These are phyloP conservation scores for Cremastinae sp. DNA, from an alignment of 2,888 invertebrate genomes.

Conservation along the genomic window DNA sequence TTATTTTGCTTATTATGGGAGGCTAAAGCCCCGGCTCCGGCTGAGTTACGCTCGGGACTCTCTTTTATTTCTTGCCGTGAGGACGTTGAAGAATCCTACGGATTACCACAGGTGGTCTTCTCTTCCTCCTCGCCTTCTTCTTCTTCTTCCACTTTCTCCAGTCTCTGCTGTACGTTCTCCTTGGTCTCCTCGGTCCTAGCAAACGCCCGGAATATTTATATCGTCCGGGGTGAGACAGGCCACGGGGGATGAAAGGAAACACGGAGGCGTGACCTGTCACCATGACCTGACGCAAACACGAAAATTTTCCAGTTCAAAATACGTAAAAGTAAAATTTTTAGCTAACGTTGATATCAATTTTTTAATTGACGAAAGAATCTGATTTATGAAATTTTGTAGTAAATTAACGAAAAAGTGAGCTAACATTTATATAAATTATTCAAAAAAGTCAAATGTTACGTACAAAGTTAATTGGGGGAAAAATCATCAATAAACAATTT, in stretches of 20 bases:
- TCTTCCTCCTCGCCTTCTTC: conserved; percentile 38
- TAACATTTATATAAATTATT: too few species aligned
- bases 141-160: conserved; percentile 15
- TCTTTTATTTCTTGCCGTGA: conserved; percentile 26
- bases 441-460: too few species aligned
- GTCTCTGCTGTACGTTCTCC: not conserved
- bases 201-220: conserved; percentile 51
- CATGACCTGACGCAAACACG: conserved; percentile 34
- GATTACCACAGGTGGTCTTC: conserved; percentile 41
- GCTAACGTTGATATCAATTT: too few species aligned
- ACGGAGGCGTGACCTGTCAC: conserved; percentile 48
- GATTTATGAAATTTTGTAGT: too few species aligned
- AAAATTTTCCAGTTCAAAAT: conserved; percentile 12
- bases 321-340: too few species aligned
- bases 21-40: not conserved
- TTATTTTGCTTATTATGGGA: not conserved
- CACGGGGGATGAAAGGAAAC: conserved; percentile 54
- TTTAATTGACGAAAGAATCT: too few species aligned
- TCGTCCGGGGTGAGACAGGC: conserved; percentile 50
- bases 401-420: too few species aligned
- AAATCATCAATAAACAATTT: too few species aligned
- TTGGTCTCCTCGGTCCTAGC: conserved; percentile 29
- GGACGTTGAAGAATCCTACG: conserved; percentile 28
- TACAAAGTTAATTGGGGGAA: too few species aligned
- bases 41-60: conserved; percentile 37